These are phyloP conservation scores for Rhopalosiphum nymphaeae DNA, from an alignment of 2,888 invertebrate species.

Conservation along the genomic window DNA sequence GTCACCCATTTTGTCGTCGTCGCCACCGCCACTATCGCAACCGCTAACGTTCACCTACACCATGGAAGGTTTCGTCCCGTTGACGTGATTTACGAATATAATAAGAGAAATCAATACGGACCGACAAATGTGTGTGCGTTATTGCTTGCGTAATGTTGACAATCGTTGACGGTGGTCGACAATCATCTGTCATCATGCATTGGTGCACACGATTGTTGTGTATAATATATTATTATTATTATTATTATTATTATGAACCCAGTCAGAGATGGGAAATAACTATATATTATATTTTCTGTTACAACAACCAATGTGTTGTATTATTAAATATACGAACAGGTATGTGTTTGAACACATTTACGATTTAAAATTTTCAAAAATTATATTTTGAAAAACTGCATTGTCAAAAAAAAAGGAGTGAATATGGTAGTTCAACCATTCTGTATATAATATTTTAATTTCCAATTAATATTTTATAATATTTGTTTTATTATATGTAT, in stretches of 20 bases:
- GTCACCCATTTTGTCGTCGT: slow-evolving; percentile 14
- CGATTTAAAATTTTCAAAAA: too few relatives aligned
- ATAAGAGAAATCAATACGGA: slow-evolving; percentile 25
- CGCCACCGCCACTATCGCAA: not conserved
- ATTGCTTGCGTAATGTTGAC: not conserved
- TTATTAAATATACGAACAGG: not conserved
- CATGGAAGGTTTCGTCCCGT: too few relatives aligned
- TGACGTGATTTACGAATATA: slow-evolving; percentile 49
- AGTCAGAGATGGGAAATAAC: not conserved
- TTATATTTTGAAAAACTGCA: too few relatives aligned
- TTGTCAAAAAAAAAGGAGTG: too few relatives aligned
- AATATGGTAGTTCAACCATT: too few relatives aligned
- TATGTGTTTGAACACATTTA: not conserved
- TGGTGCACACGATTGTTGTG: not conserved
- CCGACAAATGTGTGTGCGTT: not conserved
- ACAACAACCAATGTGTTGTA: not conserved
- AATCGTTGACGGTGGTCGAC: not conserved
- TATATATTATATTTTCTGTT: not conserved
- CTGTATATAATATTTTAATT: not conserved
- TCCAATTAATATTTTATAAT: not conserved
- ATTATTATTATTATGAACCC: not conserved
- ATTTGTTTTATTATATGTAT: not conserved
- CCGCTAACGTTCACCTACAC: not conserved
- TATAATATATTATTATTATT: not conserved
- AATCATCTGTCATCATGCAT: not conserved